phyloP scores from a whole-genome alignment of 2,797 vertebrate species.

The Thamnophis elegans region DNA sequence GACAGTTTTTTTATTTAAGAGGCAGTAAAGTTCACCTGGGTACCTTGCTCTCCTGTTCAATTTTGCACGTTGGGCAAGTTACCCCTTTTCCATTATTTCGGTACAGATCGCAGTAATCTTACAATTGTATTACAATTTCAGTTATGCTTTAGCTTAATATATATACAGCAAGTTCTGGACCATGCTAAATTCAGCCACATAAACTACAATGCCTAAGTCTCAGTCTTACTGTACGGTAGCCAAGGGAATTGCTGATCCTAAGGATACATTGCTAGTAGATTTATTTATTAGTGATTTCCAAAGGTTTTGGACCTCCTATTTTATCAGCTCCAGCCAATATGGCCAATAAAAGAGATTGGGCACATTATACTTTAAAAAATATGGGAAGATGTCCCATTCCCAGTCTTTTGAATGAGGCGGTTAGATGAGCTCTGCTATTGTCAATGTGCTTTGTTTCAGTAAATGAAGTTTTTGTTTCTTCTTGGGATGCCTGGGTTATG shows the following conservation, averaged over 20 bases:
- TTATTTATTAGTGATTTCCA: not conserved
- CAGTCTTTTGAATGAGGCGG: not conserved
- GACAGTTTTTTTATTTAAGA: constrained; percentile 51
- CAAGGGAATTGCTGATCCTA: not conserved
- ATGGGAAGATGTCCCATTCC: not conserved
- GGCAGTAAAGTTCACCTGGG: constrained; percentile 44
- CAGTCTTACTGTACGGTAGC: not conserved
- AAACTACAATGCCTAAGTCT: not conserved
- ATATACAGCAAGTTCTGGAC: not conserved
- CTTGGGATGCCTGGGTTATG: not conserved
- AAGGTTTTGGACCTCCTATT: not conserved
- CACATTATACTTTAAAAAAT: not conserved
- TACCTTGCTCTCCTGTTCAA: constrained; percentile 31
- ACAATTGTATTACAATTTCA: constrained; percentile 33
- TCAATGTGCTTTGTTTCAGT: not conserved
- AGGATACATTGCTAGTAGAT: not conserved
- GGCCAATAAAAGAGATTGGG: not conserved
- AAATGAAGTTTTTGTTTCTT: not conserved
- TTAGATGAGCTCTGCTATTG: not conserved
- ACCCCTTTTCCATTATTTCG: constrained; percentile 1
- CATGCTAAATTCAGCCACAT: not conserved
- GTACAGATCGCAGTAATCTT: constrained; percentile 12
- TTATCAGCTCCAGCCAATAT: not conserved
- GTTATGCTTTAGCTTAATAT: constrained; percentile 35
- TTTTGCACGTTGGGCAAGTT: constrained; percentile 39